Evolutionary conservation across 2,888 invertebrate species (phyloP).

Genomic region (Osedax fenrisi): DNA sequence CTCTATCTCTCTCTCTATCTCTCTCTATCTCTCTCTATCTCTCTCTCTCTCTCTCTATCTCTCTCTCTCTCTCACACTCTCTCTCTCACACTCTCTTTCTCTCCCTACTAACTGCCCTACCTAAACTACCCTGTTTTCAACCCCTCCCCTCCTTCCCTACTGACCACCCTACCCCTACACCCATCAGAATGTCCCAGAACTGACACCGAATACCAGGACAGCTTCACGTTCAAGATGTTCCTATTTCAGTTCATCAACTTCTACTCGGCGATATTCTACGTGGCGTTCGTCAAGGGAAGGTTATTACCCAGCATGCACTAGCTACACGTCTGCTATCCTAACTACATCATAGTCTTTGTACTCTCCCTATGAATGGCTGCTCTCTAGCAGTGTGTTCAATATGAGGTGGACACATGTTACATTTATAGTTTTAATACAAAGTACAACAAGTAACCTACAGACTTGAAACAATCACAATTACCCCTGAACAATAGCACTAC

Average conservation of each 20-base stretch:
- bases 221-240: constrained; percentile 40
- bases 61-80: neutral
- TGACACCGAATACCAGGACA: constrained; percentile 38
- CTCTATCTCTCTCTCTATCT: too few relatives aligned
- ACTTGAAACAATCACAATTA: too few relatives aligned
- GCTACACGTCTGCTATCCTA: too few relatives aligned
- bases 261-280: constrained; percentile 40
- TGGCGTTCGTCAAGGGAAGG: constrained; percentile 41
- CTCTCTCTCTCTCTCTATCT: neutral
- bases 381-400: neutral
- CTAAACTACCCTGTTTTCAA: neutral
- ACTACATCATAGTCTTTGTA: neutral
- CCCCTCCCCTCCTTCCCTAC: neutral
- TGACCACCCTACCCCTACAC: neutral
- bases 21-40: neutral
- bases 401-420: too few relatives aligned
- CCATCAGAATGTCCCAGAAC: constrained; percentile 35
- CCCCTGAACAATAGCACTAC: too few relatives aligned
- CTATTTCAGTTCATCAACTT: constrained; percentile 41
- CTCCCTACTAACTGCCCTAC: too few relatives aligned
- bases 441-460: too few relatives aligned
- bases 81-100: neutral
- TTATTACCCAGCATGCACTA: too few relatives aligned
- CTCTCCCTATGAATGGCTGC: neutral
- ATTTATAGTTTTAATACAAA: too few relatives aligned